Evolutionary conservation across 2,113 vertebrate genomes (phyloP), one percentile per base, ranked within the genome.

Genomic region (Psammodynastes pulverulentus): DNA sequence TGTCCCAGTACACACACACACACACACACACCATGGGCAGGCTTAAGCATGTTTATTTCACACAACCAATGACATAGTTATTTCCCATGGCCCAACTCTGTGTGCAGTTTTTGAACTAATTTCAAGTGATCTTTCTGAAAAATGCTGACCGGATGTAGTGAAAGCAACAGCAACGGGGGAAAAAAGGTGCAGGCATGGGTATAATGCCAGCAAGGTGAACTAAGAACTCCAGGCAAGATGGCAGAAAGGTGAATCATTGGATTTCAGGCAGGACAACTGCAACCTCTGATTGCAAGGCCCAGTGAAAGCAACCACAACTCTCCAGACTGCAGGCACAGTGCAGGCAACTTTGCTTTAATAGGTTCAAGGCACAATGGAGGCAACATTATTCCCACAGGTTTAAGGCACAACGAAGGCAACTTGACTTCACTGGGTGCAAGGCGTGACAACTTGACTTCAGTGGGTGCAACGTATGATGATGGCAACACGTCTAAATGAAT

Each of bases 21-120:
- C 4, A 43, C 4, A 17, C 8, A 15, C 7, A 21, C 0, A 54
- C 12, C 29, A 67, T 0, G 12, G n/a, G 58, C 12, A 0, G 29
- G 29, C 9, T n/a, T 67, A 67, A n/a, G 4, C 29, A 67, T n/a
- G 29, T 67, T 67, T n/a, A 67, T 67, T 34, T 67, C 62, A 67
- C 62, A 67, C n/a, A 67, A 67, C 29, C 62, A 67, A 67, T 5
- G 24, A 9, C 62, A 15, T 34, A 67, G 29, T 67, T 13, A 67
- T 67, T 67, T 15, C 29, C 13, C 13, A 67, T 5, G 13, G 34
- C 29, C n/a, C 62, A 34, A 67, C 29, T 34, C 62, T 67, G 13
- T n/a, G 12, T 67, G 29, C n/a, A 67, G 62, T 17, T 17, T 34
- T 67, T 67, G 62, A 67, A 34, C 17, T 67, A 17, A 1, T 67